A percentile compares a stretch with the other conserved stretches of the same genome.
phyloP scores from a whole-genome alignment of 2,797 vertebrate genomes.

The Pitangus sulphuratus region DNA sequence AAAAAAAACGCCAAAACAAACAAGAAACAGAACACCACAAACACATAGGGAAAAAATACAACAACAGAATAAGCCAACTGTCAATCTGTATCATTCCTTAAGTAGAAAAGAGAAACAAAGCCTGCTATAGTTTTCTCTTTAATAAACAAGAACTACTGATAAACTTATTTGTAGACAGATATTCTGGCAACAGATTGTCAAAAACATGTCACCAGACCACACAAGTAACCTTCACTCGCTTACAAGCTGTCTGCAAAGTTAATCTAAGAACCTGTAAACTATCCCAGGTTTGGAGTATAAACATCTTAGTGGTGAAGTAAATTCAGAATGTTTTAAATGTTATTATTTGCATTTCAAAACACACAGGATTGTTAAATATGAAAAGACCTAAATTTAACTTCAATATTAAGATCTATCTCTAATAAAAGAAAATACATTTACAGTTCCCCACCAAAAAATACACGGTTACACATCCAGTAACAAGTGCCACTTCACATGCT shows the following conservation, averaged over 20 bases:
- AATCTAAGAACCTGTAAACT: constrained; percentile 22
- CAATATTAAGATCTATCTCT: neutral
- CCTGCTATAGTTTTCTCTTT: neutral
- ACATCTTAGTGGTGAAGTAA: neutral
- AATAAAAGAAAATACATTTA: neutral
- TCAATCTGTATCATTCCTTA: neutral
- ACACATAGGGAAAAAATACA: neutral
- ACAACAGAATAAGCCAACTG: neutral
- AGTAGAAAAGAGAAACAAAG: neutral
- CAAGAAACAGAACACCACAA: neutral
- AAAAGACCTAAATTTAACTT: neutral
- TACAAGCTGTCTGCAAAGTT: constrained; percentile 17
- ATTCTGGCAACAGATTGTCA: constrained; percentile 25
- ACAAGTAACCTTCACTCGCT: neutral
- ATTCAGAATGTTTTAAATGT: neutral
- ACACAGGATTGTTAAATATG: neutral
- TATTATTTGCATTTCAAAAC: neutral
- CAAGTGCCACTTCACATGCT: neutral
- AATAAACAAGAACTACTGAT: neutral
- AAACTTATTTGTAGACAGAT: constrained; percentile 25
- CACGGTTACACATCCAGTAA: neutral
- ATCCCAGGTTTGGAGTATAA: neutral
- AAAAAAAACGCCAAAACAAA: neutral
- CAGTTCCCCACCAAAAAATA: neutral
- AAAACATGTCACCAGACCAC: neutral